A percentile compares a stretch with the other conserved stretches of the same genome.
These are phyloP conservation scores for Urosaurus nigricauda DNA, from an alignment of 2,797 vertebrate species.

Conservation along the genomic window DNA sequence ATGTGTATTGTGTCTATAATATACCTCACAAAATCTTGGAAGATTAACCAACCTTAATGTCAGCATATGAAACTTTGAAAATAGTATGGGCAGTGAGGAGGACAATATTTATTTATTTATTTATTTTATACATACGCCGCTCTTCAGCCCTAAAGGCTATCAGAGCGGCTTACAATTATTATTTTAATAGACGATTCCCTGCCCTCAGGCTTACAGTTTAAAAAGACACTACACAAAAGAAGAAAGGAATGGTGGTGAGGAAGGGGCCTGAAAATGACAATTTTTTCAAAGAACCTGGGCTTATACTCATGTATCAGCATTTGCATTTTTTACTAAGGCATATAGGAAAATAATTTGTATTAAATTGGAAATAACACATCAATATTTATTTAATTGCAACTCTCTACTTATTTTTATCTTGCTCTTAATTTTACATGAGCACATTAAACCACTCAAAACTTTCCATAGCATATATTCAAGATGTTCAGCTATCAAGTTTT, in stretches of 20 bases:
- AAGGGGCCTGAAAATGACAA: too few species aligned
- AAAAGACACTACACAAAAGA: too few species aligned
- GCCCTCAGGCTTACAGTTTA: too few species aligned
- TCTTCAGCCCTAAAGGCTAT: too few species aligned
- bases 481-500: not conserved
- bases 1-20: not conserved
- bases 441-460: conserved; percentile 1
- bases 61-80: not conserved
- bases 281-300: conserved; percentile 56
- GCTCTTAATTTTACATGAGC: conserved; percentile 11
- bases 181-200: too few species aligned
- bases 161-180: too few species aligned
- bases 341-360: conserved; percentile 51
- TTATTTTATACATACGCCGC: too few species aligned
- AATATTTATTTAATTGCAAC: conserved; percentile 50
- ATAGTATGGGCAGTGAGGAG: not conserved
- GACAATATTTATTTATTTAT: too few species aligned
- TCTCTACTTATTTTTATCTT: conserved; percentile 26
- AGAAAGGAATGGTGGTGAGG: too few species aligned
- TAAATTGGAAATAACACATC: conserved; percentile 63
- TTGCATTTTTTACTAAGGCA: conserved; percentile 47
- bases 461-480: not conserved
- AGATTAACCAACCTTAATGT: not conserved
- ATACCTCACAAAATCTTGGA: not conserved
- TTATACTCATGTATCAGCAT: conserved; percentile 46